Conservation (phyloP, 2,113 vertebrate species). For the Prochilodus magdalenae region DNA sequence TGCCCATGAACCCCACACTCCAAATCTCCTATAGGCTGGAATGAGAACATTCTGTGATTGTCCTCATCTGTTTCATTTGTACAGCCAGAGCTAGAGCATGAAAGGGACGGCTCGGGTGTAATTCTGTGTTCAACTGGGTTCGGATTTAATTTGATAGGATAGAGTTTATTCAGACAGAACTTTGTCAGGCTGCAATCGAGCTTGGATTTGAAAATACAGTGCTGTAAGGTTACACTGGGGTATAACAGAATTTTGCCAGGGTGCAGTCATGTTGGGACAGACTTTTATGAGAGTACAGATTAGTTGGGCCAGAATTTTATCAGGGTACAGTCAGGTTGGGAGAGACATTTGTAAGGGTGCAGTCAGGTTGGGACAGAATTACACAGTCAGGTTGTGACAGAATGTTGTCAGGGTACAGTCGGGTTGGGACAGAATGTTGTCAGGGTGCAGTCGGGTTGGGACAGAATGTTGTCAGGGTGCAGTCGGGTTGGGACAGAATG, state of each 20-base stretch:
- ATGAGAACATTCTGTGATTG: not conserved
- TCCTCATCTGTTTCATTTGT: not conserved
- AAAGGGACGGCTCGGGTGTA: not conserved
- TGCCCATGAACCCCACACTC: conserved; percentile 1
- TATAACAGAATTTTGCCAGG: not conserved
- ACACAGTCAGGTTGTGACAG: too few species aligned
- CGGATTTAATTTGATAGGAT: too few species aligned
- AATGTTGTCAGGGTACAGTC: not conserved
- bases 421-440: not conserved
- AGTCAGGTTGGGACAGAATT: not conserved
- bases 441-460: too few species aligned
- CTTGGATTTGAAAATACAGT: not conserved
- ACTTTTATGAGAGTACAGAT: too few species aligned
- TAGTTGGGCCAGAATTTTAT: too few species aligned
- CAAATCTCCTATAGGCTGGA: conserved; percentile 10
- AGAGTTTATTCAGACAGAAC: too few species aligned
- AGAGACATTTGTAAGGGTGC: too few species aligned
- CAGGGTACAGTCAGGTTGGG: too few species aligned
- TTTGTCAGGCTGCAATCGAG: too few species aligned
- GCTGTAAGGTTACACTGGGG: not conserved
- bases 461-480: not conserved
- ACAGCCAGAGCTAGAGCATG: not conserved
- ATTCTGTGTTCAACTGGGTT: not conserved
- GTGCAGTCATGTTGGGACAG: too few species aligned
- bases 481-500: not conserved